These are phyloP conservation scores for Polyommatus icarus DNA, from an alignment of 2,888 invertebrate species.

Conservation along the genomic window DNA sequence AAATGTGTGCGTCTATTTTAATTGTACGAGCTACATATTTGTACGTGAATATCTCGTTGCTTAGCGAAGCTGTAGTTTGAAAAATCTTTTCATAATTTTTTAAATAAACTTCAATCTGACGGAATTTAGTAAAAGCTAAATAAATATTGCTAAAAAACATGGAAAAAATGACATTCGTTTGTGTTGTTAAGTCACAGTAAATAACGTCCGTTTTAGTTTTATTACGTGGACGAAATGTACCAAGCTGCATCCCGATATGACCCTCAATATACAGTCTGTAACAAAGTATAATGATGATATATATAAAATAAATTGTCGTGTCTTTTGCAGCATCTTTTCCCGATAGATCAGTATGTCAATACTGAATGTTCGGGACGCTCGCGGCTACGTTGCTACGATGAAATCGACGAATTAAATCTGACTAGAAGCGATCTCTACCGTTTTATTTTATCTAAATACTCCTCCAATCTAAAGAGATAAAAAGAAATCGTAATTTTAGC, in stretches of 20 bases:
- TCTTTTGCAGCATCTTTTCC: slow-evolving; percentile 27
- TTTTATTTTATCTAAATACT: not conserved
- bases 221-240: not conserved
- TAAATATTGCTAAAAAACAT: not conserved
- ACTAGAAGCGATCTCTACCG: not conserved
- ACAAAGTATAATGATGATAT: not conserved
- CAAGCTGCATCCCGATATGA: not conserved
- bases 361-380: slow-evolving; percentile 7
- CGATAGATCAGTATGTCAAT: slow-evolving; percentile 32
- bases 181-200: not conserved
- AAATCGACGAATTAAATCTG: slow-evolving; percentile 5
- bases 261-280: slow-evolving; percentile 1
- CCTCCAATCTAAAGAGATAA: not conserved
- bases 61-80: not conserved
- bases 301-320: slow-evolving; percentile 26
- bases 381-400: not conserved
- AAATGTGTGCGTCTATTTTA: not conserved
- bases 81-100: not conserved
- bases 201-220: not conserved
- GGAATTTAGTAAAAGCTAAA: not conserved
- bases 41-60: not conserved
- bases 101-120: not conserved
- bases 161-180: not conserved
- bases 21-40: not conserved
- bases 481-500: not conserved